Percentiles rank a stretch among this genome's conserved stretches.
phyloP scores from a whole-genome alignment of 2,113 vertebrate species.

The Trogon surrucura region DNA sequence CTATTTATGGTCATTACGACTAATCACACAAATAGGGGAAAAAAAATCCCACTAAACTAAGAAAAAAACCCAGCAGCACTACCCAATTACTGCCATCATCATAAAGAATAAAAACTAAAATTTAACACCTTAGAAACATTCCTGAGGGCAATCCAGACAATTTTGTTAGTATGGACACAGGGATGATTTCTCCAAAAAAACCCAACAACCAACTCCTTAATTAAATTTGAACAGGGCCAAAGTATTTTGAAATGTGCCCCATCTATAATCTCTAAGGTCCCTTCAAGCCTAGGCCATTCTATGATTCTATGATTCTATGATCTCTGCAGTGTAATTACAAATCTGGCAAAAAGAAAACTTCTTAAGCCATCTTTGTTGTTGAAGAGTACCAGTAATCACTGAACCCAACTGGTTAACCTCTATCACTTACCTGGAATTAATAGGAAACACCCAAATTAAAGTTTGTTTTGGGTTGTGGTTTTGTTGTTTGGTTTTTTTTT shows the following conservation, averaged over 20 bases:
- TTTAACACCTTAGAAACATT: neutral
- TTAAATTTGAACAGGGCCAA: neutral
- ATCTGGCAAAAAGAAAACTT: neutral
- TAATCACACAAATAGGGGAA: neutral
- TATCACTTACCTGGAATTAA: neutral
- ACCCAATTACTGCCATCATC: neutral
- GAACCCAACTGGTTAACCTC: neutral
- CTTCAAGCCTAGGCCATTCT: no score
- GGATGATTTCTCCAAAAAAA: neutral
- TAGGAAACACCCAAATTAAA: neutral
- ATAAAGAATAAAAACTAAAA: neutral
- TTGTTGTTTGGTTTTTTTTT: neutral
- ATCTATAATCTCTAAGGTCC: neutral
- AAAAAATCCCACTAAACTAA: neutral
- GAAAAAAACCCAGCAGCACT: neutral
- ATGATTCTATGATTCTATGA: no score
- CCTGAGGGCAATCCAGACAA: neutral
- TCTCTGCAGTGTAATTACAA: neutral
- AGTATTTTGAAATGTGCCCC: neutral
- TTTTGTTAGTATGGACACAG: neutral
- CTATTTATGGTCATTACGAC: neutral
- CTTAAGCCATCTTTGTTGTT: neutral
- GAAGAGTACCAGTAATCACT: neutral
- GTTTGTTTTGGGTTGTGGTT: neutral
- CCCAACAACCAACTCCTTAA: neutral